phyloP scores from a whole-genome alignment of 2,888 invertebrate species.

The Tachina lurida region DNA sequence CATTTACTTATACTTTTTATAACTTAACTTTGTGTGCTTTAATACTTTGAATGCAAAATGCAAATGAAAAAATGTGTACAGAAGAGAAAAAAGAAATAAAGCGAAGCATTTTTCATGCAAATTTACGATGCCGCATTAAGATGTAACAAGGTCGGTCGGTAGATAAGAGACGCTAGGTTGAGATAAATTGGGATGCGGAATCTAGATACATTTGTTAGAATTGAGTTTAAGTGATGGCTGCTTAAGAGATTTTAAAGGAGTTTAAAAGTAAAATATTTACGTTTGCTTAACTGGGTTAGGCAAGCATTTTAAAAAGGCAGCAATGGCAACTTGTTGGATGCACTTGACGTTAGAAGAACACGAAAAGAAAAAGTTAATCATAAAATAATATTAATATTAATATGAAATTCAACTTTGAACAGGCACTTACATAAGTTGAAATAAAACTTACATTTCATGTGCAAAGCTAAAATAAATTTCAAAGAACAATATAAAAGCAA shows the following conservation, averaged over 20 bases:
- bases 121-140: constrained; percentile 42
- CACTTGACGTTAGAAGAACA: background rate
- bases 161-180: constrained; percentile 11
- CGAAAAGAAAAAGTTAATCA: background rate
- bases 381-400: background rate
- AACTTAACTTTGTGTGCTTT: constrained; percentile 28
- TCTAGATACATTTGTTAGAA: constrained; percentile 14
- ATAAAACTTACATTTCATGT: no score
- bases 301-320: background rate
- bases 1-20: background rate
- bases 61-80: background rate
- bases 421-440: no score
- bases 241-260: constrained; percentile 1
- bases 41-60: constrained; percentile 28
- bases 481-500: no score
- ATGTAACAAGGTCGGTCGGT: constrained; percentile 28
- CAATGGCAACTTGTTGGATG: constrained; percentile 9
- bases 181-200: background rate
- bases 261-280: constrained; percentile 27
- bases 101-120: constrained; percentile 14
- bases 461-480: no score
- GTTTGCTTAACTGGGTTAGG: constrained; percentile 17
- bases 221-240: constrained; percentile 25
- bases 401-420: background rate
- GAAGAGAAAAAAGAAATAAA: background rate